A percentile compares a stretch with the other conserved stretches of the same genome.
These are phyloP conservation scores for Caerostris darwini DNA, from an alignment of 1,140 invertebrate genomes.

Conservation along the genomic window DNA sequence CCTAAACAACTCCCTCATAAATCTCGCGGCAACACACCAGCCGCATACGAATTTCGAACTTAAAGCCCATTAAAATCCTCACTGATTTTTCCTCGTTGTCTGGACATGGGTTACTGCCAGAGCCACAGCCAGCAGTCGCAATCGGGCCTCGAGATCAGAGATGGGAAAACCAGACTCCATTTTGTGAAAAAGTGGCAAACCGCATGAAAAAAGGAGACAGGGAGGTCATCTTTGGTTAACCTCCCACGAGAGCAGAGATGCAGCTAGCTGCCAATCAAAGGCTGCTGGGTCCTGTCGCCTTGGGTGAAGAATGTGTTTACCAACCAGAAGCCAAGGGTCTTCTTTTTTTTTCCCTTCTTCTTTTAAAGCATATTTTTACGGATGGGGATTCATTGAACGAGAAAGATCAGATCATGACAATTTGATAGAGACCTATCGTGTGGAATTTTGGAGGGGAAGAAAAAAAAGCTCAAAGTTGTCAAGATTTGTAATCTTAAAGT, in stretches of 20 bases:
- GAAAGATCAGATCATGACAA: neutral
- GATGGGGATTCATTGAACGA: neutral
- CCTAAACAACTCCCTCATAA: too few relatives aligned
- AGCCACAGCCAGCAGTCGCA: neutral
- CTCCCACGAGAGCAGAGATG: neutral
- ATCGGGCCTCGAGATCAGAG: too few relatives aligned
- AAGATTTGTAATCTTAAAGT: too few relatives aligned
- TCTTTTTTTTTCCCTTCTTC: neutral
- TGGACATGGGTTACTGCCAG: neutral
- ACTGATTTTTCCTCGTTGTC: neutral
- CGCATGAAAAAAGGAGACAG: neutral
- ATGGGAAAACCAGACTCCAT: neutral
- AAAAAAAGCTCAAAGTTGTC: too few relatives aligned
- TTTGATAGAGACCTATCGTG: too few relatives aligned
- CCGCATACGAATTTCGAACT: too few relatives aligned
- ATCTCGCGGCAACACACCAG: too few relatives aligned
- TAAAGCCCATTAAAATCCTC: too few relatives aligned
- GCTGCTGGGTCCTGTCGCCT: neutral
- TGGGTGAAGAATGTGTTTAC: neutral
- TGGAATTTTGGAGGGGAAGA: too few relatives aligned
- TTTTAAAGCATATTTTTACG: too few relatives aligned
- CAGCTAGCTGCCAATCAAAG: neutral
- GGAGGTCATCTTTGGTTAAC: constrained; percentile 22
- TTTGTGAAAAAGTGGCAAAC: neutral
- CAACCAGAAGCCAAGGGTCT: neutral